A percentile compares a stretch with the other conserved stretches of the same genome.
Evolutionary conservation across 1,140 invertebrate species (phyloP).

Genomic region (Ladona fulva): DNA sequence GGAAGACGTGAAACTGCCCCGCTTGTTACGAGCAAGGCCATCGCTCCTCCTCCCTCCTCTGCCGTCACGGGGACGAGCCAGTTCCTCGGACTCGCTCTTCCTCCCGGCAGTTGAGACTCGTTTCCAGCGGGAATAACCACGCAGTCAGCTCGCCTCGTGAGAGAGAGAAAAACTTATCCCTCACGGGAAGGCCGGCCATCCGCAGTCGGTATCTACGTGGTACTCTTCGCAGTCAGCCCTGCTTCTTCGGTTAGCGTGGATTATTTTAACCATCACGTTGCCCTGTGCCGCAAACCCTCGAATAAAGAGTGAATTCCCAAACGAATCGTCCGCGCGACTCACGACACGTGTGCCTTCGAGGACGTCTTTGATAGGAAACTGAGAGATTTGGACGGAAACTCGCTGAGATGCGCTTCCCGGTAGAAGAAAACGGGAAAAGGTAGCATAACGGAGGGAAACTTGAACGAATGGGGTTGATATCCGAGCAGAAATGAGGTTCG

Average conservation of each 20-base stretch:
- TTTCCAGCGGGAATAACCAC: background rate
- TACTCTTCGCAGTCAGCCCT: background rate
- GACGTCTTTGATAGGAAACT: too few species aligned
- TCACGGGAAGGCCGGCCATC: too few species aligned
- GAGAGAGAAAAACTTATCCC: background rate
- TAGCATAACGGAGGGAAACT: too few species aligned
- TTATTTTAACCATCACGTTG: background rate
- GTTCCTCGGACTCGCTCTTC: conserved; percentile 1
- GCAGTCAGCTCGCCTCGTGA: background rate
- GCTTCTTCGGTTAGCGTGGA: background rate
- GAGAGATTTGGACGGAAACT: too few species aligned
- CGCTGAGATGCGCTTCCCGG: too few species aligned
- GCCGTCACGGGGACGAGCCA: background rate
- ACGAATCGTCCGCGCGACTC: background rate
- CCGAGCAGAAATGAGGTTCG: background rate
- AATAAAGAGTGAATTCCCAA: background rate
- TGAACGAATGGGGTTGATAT: background rate
- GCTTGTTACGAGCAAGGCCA: conserved; percentile 6
- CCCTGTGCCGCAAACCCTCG: background rate
- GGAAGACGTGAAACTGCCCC: background rate
- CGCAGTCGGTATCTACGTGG: background rate
- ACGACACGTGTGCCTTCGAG: background rate
- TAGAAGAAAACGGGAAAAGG: too few species aligned
- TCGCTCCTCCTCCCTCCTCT: background rate
- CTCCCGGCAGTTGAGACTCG: conserved; percentile 1